Evolutionary conservation across 2,113 vertebrate species (phyloP), one percentile per base, ranked within the genome.

Genomic region (Tychaedon coryphoeus): DNA sequence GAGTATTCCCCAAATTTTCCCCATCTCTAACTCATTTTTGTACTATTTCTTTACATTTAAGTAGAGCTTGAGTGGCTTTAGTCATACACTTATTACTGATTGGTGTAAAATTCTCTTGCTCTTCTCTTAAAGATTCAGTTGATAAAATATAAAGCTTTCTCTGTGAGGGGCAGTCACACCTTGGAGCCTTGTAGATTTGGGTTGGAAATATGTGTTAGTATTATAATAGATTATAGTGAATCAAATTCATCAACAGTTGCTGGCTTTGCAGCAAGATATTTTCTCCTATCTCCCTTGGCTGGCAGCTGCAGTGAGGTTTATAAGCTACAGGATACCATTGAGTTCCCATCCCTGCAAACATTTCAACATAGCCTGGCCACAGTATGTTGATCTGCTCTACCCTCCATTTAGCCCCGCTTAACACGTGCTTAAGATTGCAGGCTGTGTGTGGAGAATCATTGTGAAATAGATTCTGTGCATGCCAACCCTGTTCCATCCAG

Each of bases 91-190:
- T 53, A 33, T 53, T 34, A 31, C 13, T 47, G 19, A 40, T 22
- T 8, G 8, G 19, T 67, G 24, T 45, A 40, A 81, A 60, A 60
- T 74, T 67, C 6, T 67, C 47, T 34, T 31, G 24, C 11, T 60
- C 50, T 9, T 51, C 6, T 60, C 24, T 40, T 40, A 67, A 45
- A 67, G 8, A 45, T 38, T 9, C 25, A 34, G 24, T 67, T 29
- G 56, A 47, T 47, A 47, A 82, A 69, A 69, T 75, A 82, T 10
- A 40, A 5, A 61, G 9, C 3, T 60, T 67, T 6, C 13, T 40
- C 38, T 22, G 24, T 31, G 28, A 60, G 24, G 5, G 5, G 4
- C 40, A 5, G 2, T 67, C 0, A 0, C 31, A 40, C 11, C 29
- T 74, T 61, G n/a, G 47, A 54, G 47, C 3, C 4, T 34, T 24